phyloP scores from a whole-genome alignment of 2,888 invertebrate genomes.

The Asteroscopus sphinx region DNA sequence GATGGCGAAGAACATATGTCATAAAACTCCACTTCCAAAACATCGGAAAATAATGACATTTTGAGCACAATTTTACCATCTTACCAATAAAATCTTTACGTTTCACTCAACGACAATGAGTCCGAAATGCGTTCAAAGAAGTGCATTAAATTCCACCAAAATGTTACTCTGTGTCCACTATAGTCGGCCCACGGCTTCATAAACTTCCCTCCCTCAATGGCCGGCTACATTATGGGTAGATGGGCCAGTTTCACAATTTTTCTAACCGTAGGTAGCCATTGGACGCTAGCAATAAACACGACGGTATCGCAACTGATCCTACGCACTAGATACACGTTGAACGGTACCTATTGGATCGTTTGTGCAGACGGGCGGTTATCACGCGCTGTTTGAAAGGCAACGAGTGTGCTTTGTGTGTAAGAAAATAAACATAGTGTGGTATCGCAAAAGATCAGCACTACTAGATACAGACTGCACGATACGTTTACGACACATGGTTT shows the following conservation, averaged over 20 bases:
- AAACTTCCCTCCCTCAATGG: constrained; percentile 48
- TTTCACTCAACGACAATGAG: constrained; percentile 29
- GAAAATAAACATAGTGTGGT: constrained; percentile 10
- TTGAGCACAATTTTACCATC: constrained; percentile 2
- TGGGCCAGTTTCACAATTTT: constrained; percentile 55
- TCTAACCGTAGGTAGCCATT: constrained; percentile 53
- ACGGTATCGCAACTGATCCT: constrained; percentile 76
- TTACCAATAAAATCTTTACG: constrained; percentile 13
- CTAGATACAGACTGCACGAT: constrained; percentile 13
- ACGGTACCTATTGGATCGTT: constrained; percentile 63
- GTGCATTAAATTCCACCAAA: constrained; percentile 31
- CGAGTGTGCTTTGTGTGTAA: background rate
- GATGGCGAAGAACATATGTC: background rate
- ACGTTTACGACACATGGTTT: background rate
- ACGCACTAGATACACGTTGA: constrained; percentile 75
- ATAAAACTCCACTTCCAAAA: background rate
- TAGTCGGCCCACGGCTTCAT: constrained; percentile 50
- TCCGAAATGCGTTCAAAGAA: constrained; percentile 27
- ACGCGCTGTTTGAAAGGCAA: constrained; percentile 28
- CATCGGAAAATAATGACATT: background rate
- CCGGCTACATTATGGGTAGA: constrained; percentile 11
- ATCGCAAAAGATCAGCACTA: constrained; percentile 13
- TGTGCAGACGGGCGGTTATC: constrained; percentile 56
- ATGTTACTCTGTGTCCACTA: constrained; percentile 20
- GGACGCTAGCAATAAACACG: constrained; percentile 75